Percentiles rank a stretch among this genome's conserved stretches.
Evolutionary conservation across 92 coral and sea anemone genomes (phyloP).

Genomic region (Palythoa caribaeorum): DNA sequence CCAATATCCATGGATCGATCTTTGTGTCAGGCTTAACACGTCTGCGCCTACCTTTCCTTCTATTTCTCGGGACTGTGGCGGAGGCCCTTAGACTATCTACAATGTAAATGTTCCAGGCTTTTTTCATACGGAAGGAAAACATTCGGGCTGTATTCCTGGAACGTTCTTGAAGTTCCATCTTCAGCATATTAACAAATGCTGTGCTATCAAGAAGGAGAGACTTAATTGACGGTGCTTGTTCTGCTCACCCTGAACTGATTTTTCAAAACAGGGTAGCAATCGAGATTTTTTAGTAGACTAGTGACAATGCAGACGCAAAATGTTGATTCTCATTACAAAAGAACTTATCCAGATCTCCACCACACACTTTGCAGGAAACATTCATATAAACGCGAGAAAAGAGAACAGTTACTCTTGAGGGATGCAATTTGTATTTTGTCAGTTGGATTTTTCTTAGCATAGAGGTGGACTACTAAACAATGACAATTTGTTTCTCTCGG

Average conservation of each 20-base stretch:
- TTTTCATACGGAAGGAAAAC: slow-evolving; percentile 63
- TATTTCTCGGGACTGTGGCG: slow-evolving; percentile 43
- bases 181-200: slow-evolving; percentile 75
- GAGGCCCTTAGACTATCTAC: slow-evolving; percentile 54
- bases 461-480: no score
- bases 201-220: slow-evolving; percentile 73
- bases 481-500: no score
- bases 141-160: slow-evolving; percentile 63
- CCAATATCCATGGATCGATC: slow-evolving; percentile 68
- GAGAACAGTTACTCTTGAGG: slow-evolving; percentile 78
- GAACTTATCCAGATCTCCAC: slow-evolving; percentile 68
- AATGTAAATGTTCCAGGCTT: slow-evolving; percentile 55
- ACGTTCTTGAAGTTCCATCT: slow-evolving; percentile 68
- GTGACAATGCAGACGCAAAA: slow-evolving; percentile 67
- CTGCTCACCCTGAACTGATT: slow-evolving; percentile 55
- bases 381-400: slow-evolving; percentile 63
- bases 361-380: slow-evolving; percentile 70
- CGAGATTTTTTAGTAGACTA: slow-evolving; percentile 68
- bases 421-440: slow-evolving; percentile 61
- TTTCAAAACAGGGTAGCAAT: slow-evolving; percentile 58
- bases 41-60: slow-evolving; percentile 65
- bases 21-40: slow-evolving; percentile 65
- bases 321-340: slow-evolving; percentile 70
- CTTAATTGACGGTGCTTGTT: slow-evolving; percentile 58
- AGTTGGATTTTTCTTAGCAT: slow-evolving; percentile 48